A percentile compares a stretch with the other conserved stretches of the same genome.
These are phyloP conservation scores for Hydrozoanthus tunicans DNA, from an alignment of 64 coral and sea anemone genomes.

Conservation along the genomic window DNA sequence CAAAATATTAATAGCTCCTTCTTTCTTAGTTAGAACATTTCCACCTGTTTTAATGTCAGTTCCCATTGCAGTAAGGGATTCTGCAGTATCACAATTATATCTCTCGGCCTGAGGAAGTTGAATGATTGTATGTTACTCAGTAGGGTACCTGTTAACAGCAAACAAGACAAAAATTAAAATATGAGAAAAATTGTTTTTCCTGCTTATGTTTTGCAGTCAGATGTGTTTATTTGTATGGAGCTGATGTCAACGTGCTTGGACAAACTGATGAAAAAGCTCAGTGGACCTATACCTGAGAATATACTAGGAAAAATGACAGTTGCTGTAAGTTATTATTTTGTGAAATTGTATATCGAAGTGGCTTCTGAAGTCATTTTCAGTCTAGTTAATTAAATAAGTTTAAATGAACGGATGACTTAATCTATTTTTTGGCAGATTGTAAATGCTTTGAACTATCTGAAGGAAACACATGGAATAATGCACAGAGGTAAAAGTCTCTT, in stretches of 20 bases:
- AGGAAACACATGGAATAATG: constrained; percentile 98
- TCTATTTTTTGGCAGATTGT: constrained; percentile 78
- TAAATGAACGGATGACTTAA: background rate
- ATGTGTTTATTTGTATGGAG: constrained; percentile 99
- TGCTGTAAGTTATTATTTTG: constrained; percentile 76
- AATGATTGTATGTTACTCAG: no score
- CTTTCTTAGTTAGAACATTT: no score
- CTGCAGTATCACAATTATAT: no score
- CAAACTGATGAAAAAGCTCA: constrained; percentile 89
- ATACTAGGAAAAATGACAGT: constrained; percentile 98
- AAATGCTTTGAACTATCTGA: constrained; percentile 94
- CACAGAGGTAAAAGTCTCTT: constrained; percentile 76
- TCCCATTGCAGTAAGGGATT: no score
- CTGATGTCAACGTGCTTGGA: constrained; percentile 97
- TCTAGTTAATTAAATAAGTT: background rate
- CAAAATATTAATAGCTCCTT: no score
- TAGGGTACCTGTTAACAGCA: no score
- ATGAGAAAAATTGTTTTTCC: background rate
- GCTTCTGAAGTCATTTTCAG: background rate
- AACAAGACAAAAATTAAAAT: background rate
- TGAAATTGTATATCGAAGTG: background rate
- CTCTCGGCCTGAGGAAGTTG: no score
- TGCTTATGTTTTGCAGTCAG: constrained; percentile 79
- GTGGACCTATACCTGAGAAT: constrained; percentile 89
- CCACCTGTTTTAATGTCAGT: no score